Evolutionary conservation across 2,797 vertebrate genomes (phyloP), one percentile per base, ranked within the genome.

Genomic region (Myotis vivesi): DNA sequence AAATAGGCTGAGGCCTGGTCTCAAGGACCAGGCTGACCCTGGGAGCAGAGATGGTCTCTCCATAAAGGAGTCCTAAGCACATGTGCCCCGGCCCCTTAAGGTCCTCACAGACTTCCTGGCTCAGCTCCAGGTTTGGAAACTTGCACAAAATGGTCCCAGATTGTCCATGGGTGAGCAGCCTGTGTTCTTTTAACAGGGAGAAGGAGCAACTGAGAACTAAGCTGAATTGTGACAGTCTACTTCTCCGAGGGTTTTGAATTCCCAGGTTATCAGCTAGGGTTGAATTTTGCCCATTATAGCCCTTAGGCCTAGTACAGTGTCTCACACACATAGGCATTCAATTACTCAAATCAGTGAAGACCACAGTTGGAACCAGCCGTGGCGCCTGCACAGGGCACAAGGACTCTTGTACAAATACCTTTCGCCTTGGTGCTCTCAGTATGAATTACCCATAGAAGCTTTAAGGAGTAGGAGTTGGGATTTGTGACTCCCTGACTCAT

Each of bases 171-270:
- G 17, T 44, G 92, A 66, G 91, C 28, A 88, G 16, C 36, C 6
- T 90, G 10, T 62, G 15, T 92, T 49, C 46, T 94, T 96, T 89
- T 46, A 94, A 53, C 3, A 72, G 62, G 53, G n/a, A 76, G 30
- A 90, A 81, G 30, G 30, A 85, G 12, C 41, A 90, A 49, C 33
- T 86, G 69, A 80, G 55, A 92, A 82, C 82, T 92, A 83, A 79
- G 19, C 8, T 75, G 16, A 86, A 93, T 77, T 91, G 28, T 90
- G 46, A 81, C n/a, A 62, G 51, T 23, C 46, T n/a, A 49, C 44
- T 36, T 96, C 62, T 89, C 33, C 91, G 62, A 89, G 49, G 15
- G 20, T 86, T 95, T 94, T 95, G 89, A 94, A 94, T 96, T 96
- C 13, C 51, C 91, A 86, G 46, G 77, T 87, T 95, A 53, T 96